A percentile compares a stretch with the other conserved stretches of the same genome.
Evolutionary conservation across 2,113 vertebrate species (phyloP).

Genomic region (Morone chrysops): DNA sequence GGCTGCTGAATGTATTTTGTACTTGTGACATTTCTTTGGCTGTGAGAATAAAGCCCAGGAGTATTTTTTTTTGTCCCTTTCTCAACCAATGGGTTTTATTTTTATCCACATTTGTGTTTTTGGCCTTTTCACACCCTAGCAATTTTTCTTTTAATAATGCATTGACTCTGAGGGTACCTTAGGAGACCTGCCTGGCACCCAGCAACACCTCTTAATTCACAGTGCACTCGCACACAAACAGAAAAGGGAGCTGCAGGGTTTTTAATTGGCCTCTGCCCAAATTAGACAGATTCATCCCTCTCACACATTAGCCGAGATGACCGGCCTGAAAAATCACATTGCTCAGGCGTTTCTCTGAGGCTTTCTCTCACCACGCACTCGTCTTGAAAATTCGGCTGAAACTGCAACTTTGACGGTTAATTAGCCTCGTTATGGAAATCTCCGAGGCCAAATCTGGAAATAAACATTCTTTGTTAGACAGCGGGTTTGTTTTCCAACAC

Average conservation of each 20-base stretch:
- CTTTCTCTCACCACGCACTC: slow-evolving; percentile 42
- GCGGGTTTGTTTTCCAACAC: slow-evolving; percentile 18
- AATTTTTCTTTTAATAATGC: slow-evolving; percentile 47
- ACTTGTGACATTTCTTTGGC: slow-evolving; percentile 13
- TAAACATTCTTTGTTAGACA: slow-evolving; percentile 67
- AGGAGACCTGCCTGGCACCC: slow-evolving; percentile 44
- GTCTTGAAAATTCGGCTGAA: slow-evolving; percentile 57
- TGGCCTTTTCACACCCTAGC: slow-evolving; percentile 25
- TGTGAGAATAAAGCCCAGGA: background rate
- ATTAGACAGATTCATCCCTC: slow-evolving; percentile 62
- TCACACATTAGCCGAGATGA: slow-evolving; percentile 66
- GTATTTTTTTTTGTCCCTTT: background rate
- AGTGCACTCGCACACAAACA: slow-evolving; percentile 18
- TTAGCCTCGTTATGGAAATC: slow-evolving; percentile 73
- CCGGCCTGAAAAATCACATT: slow-evolving; percentile 51
- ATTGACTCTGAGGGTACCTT: slow-evolving; percentile 49
- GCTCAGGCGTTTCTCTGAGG: slow-evolving; percentile 68
- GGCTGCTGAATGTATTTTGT: background rate
- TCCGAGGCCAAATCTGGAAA: slow-evolving; percentile 67
- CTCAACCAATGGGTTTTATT: slow-evolving; percentile 40
- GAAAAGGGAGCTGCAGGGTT: slow-evolving; percentile 40
- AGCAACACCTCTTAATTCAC: slow-evolving; percentile 65
- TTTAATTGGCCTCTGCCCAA: slow-evolving; percentile 68
- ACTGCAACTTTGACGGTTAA: slow-evolving; percentile 72
- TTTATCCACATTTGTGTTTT: slow-evolving; percentile 26